A percentile compares a stretch with the other conserved stretches of the same genome.
These are phyloP conservation scores for Myiotriccus ornatus DNA, from an alignment of 2,797 vertebrate species.

Conservation along the genomic window DNA sequence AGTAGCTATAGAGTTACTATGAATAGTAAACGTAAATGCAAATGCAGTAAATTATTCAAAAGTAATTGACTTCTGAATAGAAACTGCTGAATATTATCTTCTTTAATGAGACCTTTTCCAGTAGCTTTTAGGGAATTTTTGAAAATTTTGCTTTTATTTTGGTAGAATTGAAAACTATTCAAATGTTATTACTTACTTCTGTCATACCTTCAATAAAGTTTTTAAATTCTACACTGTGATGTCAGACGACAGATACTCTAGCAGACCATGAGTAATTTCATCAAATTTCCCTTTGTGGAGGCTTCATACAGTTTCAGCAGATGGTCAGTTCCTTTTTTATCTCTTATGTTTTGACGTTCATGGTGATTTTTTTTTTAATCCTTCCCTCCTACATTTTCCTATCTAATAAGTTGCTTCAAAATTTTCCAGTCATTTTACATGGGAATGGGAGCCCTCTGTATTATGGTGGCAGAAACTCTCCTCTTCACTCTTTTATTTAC, in stretches of 20 bases:
- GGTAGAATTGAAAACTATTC: background rate
- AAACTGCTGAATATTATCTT: background rate
- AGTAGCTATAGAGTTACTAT: background rate
- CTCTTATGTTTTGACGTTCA: background rate
- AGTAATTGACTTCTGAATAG: background rate
- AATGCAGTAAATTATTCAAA: background rate
- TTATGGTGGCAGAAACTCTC: background rate
- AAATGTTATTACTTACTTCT: background rate
- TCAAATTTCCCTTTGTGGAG: background rate
- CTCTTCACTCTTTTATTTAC: background rate
- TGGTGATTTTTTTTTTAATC: background rate
- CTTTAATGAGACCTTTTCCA: background rate
- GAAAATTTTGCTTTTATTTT: background rate
- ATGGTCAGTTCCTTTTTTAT: background rate
- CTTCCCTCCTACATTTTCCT: background rate
- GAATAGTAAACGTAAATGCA: background rate
- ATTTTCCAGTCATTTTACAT: background rate
- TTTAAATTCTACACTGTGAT: background rate
- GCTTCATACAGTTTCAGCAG: constrained; percentile 2
- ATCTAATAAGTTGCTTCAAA: background rate
- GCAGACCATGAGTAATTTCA: background rate
- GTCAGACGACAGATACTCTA: background rate
- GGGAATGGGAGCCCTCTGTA: background rate
- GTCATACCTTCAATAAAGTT: background rate
- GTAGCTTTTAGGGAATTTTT: background rate